Evolutionary conservation across 2,113 vertebrate genomes (phyloP).

Genomic region (Tapirus terrestris): DNA sequence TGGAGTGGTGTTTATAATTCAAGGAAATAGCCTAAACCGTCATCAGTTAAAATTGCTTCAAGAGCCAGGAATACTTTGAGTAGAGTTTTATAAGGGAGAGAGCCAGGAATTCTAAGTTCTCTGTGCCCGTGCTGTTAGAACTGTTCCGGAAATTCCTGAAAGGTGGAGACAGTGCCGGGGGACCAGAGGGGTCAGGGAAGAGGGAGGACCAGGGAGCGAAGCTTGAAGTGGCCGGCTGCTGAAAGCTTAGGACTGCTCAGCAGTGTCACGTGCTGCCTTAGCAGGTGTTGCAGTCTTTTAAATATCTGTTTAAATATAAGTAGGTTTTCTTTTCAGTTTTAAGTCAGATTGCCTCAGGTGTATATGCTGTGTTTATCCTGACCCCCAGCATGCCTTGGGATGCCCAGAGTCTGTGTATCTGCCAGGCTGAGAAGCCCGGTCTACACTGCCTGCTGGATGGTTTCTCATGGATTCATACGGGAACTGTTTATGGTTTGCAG

Average conservation of each 20-base stretch:
- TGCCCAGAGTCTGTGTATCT: neutral
- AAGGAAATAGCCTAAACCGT: slow-evolving; percentile 50
- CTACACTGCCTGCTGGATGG: neutral
- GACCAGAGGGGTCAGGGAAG: neutral
- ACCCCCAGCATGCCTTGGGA: neutral
- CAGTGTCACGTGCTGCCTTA: neutral
- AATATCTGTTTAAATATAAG: neutral
- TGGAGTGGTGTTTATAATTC: slow-evolving; percentile 64
- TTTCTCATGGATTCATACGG: neutral
- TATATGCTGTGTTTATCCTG: neutral
- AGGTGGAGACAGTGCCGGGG: neutral
- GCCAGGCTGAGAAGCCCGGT: neutral
- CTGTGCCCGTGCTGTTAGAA: neutral
- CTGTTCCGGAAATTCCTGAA: neutral
- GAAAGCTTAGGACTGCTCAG: neutral
- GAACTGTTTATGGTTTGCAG: neutral
- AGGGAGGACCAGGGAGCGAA: neutral
- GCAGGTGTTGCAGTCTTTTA: neutral
- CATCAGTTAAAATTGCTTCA: slow-evolving; percentile 10
- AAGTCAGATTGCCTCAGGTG: neutral
- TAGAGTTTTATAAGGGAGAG: slow-evolving; percentile 28
- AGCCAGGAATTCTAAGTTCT: neutral
- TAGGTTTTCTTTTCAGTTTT: neutral
- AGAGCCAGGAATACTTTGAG: slow-evolving; percentile 13
- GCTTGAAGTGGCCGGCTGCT: neutral